phyloP scores from a whole-genome alignment of 2,113 vertebrate genomes.

The Lepus timidus region DNA sequence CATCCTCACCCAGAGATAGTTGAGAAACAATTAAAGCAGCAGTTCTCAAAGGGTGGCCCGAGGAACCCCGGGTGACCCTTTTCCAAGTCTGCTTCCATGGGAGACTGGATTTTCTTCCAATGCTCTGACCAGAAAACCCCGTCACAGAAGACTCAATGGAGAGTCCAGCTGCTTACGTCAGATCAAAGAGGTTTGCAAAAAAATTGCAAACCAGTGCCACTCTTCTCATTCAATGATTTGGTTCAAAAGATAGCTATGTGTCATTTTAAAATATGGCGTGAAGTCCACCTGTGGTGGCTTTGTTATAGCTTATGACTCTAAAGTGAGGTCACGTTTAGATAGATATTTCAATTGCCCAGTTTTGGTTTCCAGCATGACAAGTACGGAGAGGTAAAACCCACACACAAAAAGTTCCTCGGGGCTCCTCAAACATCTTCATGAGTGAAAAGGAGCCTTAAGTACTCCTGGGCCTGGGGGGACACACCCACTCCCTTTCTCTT shows the following conservation, averaged over 20 bases:
- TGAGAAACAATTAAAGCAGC: neutral
- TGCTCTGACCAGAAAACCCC: neutral
- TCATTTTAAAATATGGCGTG: neutral
- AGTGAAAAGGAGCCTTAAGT: neutral
- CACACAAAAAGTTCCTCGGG: constrained; percentile 27
- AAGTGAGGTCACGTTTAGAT: neutral
- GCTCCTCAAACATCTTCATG: neutral
- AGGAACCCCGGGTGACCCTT: neutral
- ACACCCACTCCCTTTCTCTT: neutral
- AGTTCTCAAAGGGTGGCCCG: neutral
- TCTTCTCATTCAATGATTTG: constrained; percentile 31
- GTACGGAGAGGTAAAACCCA: neutral
- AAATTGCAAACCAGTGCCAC: neutral
- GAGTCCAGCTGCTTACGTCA: neutral
- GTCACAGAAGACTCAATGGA: neutral
- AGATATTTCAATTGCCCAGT: neutral
- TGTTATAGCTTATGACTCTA: neutral
- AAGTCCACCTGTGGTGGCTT: neutral
- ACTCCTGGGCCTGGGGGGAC: fast-evolving
- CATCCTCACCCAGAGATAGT: neutral
- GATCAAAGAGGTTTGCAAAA: neutral
- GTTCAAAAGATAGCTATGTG: neutral
- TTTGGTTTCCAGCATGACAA: constrained; percentile 1
- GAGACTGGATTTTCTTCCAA: neutral
- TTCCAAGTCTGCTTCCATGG: neutral